Evolutionary conservation across 1,140 invertebrate genomes (phyloP), one percentile per base, ranked within the genome.

Genomic region (Geopemphigus sp.): DNA sequence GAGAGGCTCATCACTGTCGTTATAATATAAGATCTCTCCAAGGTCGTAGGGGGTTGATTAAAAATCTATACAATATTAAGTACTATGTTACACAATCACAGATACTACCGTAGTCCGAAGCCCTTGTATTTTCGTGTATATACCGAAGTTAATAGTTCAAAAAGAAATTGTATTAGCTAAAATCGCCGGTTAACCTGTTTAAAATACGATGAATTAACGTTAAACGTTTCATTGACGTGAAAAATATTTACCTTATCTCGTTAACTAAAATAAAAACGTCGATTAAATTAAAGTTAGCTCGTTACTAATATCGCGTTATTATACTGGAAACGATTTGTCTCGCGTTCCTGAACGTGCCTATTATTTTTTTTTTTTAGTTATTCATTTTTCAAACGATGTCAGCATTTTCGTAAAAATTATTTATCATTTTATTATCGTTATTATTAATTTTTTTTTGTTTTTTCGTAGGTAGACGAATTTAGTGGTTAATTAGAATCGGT

Each of bases 381-480:
- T 63, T 78, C 39, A 78, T 78, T 78, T 63, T 61, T 50, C 29
- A 76, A 61, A 63, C 17, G 39, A 63, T 78, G 74, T 63, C 74
- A 47, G 57, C 17, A 24, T 63, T 78, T 76, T 63, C 22, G 17
- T 78, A 50, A 47, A 50, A 61, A 15, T 47, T 59, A 56, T 57
- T 74, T 74, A 15, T 47, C 45, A 56, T 57, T 74, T 74, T 22
- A 39, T 39, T 39, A 39, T 39, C 32, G 32, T 39, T 39, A 39
- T 39, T 39, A 39, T 39, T 39, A 4, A 39, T 39, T 39, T 39
- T 39, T 39, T 39, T 39, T 50, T 50, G 4, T n/a, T 73, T 57
- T 39, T 61, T 6, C 26, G 5, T 45, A 50, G 19, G 72, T 74
- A 74, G 54, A 74, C 29, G n/a, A n/a, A n/a, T 74, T 74, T 45